Conservation (phyloP, 2,888 invertebrate genomes). For the Torymus auratus region DNA sequence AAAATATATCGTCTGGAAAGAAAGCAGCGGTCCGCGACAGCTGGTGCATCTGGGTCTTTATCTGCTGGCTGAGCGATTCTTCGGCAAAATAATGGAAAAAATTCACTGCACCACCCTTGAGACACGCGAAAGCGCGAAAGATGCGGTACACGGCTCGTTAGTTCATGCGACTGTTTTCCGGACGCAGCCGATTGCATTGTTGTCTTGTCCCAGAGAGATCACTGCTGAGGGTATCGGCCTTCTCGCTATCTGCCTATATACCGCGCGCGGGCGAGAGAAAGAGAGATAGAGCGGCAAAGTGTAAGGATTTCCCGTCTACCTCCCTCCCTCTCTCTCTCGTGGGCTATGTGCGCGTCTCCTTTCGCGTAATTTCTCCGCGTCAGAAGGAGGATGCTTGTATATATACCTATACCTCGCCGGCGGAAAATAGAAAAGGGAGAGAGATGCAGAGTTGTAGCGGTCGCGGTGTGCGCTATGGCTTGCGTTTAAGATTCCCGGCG, state of each 20-base stretch:
- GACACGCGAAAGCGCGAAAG: too few species aligned
- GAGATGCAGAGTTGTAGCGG: constrained; percentile 1
- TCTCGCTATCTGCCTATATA: constrained; percentile 67
- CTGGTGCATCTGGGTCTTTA: too few species aligned
- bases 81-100: too few species aligned
- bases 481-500: constrained; percentile 38
- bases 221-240: constrained; percentile 74
- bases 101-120: too few species aligned
- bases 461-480: constrained; percentile 4
- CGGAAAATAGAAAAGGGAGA: not conserved
- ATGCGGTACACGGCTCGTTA: not conserved
- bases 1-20: too few species aligned
- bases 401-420: not conserved
- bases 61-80: too few species aligned
- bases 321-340: constrained; percentile 2
- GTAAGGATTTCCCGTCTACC: constrained; percentile 36
- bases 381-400: not conserved
- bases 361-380: too few species aligned
- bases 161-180: constrained; percentile 49
- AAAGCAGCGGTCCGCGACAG: too few species aligned
- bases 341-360: too few species aligned
- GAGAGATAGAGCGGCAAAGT: constrained; percentile 33
- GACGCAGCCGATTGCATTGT: constrained; percentile 74
- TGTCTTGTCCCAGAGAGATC: constrained; percentile 76
- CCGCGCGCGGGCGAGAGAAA: constrained; percentile 29